Percentiles rank a stretch among this genome's conserved stretches.
Evolutionary conservation across 2,888 invertebrate genomes (phyloP).

Genomic region (Andrena bucephala): DNA sequence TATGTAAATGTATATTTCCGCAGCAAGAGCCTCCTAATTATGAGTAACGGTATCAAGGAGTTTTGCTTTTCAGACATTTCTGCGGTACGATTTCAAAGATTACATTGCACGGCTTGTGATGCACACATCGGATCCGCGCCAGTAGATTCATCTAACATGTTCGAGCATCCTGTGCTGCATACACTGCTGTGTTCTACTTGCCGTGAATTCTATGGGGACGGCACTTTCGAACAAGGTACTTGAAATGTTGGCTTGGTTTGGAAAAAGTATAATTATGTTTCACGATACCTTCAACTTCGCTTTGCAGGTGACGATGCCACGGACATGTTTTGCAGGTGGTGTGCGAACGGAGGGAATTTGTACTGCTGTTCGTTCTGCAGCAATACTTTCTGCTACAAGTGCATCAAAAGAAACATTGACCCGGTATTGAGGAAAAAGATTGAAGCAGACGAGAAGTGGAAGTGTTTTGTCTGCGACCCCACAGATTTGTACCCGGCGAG

Average conservation of each 20-base stretch:
- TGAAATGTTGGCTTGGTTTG: neutral
- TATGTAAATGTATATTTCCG: neutral
- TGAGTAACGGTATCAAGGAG: neutral
- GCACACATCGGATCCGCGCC: conserved; percentile 91
- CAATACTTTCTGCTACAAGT: conserved; percentile 88
- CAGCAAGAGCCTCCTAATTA: neutral
- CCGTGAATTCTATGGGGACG: conserved; percentile 92
- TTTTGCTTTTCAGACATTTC: conserved; percentile 86
- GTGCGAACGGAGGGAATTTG: conserved; percentile 92
- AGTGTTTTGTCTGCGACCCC: conserved; percentile 91
- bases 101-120: conserved; percentile 92
- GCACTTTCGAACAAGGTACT: conserved; percentile 91
- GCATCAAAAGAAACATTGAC: conserved; percentile 91
- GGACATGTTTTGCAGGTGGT: conserved; percentile 93
- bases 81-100: conserved; percentile 86
- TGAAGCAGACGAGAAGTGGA: conserved; percentile 92
- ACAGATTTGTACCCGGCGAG: conserved; percentile 89
- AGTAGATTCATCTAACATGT: conserved; percentile 88
- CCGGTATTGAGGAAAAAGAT: conserved; percentile 89
- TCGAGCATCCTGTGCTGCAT: conserved; percentile 90
- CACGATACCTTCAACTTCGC: neutral
- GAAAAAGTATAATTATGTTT: neutral
- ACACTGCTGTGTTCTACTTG: conserved; percentile 91
- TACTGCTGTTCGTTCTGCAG: conserved; percentile 91
- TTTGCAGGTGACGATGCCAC: conserved; percentile 90